Evolutionary conservation across 2,113 vertebrate genomes (phyloP).

Genomic region (Ceyx melanurus): DNA sequence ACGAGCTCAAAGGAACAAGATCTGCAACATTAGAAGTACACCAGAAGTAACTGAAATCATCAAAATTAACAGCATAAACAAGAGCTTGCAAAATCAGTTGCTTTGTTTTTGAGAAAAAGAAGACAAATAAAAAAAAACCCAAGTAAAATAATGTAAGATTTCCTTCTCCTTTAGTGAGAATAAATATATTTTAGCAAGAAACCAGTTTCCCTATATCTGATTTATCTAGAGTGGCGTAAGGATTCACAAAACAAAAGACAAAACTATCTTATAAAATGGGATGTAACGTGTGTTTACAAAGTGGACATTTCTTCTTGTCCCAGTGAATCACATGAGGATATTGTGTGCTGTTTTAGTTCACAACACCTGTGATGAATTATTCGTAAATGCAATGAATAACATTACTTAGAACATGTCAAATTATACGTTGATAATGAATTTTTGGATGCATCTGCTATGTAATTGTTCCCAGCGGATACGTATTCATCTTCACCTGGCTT

Average conservation of each 20-base stretch:
- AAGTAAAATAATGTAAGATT: not conserved
- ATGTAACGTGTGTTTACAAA: constrained; percentile 44
- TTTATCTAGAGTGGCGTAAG: not conserved
- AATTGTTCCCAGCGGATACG: constrained; percentile 52
- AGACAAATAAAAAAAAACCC: not conserved
- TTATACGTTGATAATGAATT: constrained; percentile 70
- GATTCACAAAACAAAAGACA: constrained; percentile 48
- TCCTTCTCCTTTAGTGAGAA: not conserved
- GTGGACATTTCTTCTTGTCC: constrained; percentile 55
- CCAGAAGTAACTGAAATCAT: not conserved
- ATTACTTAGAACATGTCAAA: constrained; percentile 70
- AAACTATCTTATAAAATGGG: constrained; percentile 40
- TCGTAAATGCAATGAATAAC: constrained; percentile 72
- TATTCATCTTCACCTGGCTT: constrained; percentile 66
- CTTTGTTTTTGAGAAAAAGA: not conserved
- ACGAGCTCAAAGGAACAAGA: not conserved
- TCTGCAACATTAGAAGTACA: not conserved
- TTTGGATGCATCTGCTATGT: constrained; percentile 62
- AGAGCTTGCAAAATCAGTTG: not conserved
- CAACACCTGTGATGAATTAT: constrained; percentile 70
- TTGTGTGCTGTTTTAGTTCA: constrained; percentile 49
- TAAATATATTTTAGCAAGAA: constrained; percentile 17
- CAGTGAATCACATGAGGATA: constrained; percentile 37
- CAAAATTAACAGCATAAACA: not conserved
- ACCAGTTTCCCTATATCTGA: not conserved